Conservation (phyloP, 2,888 invertebrate species). For the Lithophane socia region DNA sequence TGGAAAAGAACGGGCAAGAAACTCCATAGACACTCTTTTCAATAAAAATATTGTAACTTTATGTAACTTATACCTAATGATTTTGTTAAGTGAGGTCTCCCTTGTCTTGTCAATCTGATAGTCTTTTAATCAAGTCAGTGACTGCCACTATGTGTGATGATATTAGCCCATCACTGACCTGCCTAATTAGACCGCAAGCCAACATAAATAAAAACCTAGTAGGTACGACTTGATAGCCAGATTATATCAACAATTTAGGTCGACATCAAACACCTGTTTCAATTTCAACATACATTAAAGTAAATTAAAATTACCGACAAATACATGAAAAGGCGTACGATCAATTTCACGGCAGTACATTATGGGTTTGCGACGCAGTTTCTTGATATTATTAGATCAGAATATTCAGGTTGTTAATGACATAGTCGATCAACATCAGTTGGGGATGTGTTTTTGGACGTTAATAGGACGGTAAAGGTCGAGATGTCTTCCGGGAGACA, state of each 20-base stretch:
- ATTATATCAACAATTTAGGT: conserved; percentile 39
- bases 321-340: conserved; percentile 23
- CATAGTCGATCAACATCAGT: conserved; percentile 22
- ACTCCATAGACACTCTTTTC: background rate
- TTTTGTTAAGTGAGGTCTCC: background rate
- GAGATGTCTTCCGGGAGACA: conserved; percentile 13
- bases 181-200: background rate
- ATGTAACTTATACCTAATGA: background rate
- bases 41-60: background rate
- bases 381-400: conserved; percentile 26
- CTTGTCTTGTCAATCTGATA: background rate
- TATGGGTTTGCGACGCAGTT: background rate
- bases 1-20: background rate
- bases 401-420: conserved; percentile 7
- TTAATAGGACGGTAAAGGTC: background rate
- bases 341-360: conserved; percentile 26
- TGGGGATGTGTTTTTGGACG: background rate
- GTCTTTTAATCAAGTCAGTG: background rate
- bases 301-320: conserved; percentile 42
- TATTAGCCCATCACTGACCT: background rate
- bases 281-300: conserved; percentile 33
- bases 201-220: background rate
- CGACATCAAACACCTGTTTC: conserved; percentile 40
- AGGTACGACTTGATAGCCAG: conserved; percentile 7
- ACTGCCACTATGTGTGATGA: background rate